Evolutionary conservation across 2,888 invertebrate species (phyloP).

Genomic region (Magallana nippona): DNA sequence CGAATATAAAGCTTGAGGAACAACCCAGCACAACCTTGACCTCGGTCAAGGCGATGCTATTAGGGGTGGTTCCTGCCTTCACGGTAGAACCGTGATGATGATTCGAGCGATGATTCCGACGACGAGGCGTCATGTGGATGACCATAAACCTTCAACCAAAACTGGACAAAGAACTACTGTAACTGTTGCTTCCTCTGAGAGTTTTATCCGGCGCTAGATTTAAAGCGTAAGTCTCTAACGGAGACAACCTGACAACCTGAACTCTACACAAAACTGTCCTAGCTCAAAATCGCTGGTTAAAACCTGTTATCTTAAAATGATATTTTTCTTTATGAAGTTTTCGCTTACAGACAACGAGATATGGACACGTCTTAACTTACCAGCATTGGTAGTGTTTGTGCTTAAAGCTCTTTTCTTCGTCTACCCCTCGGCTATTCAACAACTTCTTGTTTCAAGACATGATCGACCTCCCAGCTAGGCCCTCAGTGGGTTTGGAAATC

Average conservation of each 20-base stretch:
- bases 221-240: not conserved
- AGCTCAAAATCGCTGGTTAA: constrained; percentile 48
- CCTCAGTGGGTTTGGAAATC: constrained; percentile 37
- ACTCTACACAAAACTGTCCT: constrained; percentile 19
- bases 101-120: not conserved
- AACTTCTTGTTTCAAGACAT: constrained; percentile 51
- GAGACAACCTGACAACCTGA: not conserved
- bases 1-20: too few relatives aligned
- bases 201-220: not conserved
- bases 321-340: constrained; percentile 48
- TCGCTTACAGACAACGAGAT: constrained; percentile 27
- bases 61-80: not conserved
- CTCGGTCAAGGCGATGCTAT: not conserved
- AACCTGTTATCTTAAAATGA: constrained; percentile 51
- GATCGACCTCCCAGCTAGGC: constrained; percentile 41
- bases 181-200: not conserved
- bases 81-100: not conserved
- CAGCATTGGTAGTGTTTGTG: constrained; percentile 41
- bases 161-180: too few relatives aligned
- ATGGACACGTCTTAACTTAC: constrained; percentile 45
- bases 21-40: too few relatives aligned
- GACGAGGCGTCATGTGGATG: not conserved
- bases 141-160: not conserved
- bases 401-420: constrained; percentile 45
- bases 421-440: constrained; percentile 39